Evolutionary conservation across 1,140 invertebrate species (phyloP).

Genomic region (Tetranychus cinnabarinus): DNA sequence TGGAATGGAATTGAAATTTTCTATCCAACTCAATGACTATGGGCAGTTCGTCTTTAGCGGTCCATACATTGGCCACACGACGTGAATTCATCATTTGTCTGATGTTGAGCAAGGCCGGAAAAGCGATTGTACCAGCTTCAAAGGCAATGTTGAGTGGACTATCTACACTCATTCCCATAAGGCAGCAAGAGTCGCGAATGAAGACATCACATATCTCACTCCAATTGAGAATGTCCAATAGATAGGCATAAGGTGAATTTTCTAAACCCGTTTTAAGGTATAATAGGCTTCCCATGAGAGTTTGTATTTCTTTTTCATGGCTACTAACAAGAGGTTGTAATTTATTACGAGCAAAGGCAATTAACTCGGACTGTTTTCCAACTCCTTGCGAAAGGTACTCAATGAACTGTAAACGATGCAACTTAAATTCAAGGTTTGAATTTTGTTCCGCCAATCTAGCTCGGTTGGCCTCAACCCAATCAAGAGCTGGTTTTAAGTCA

Average conservation of each 20-base stretch:
- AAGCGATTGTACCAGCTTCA: slow-evolving; percentile 69
- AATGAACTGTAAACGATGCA: slow-evolving; percentile 49
- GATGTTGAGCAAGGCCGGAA: slow-evolving; percentile 79
- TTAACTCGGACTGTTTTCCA: slow-evolving; percentile 37
- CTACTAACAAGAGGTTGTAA: slow-evolving; percentile 55
- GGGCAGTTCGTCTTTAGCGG: slow-evolving; percentile 79
- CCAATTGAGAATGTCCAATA: slow-evolving; percentile 50
- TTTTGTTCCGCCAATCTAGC: slow-evolving; percentile 20
- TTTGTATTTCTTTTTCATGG: slow-evolving; percentile 68
- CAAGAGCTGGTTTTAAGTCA: slow-evolving; percentile 54
- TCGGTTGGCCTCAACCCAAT: slow-evolving; percentile 28
- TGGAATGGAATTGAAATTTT: slow-evolving; percentile 76
- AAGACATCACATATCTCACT: slow-evolving; percentile 69
- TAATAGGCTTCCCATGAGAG: slow-evolving; percentile 62
- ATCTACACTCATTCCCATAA: slow-evolving; percentile 69
- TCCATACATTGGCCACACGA: slow-evolving; percentile 82
- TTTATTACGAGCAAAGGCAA: slow-evolving; percentile 57
- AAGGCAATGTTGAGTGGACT: slow-evolving; percentile 52
- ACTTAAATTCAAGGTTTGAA: slow-evolving; percentile 48
- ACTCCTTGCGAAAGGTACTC: slow-evolving; percentile 15
- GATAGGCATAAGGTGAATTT: slow-evolving; percentile 52
- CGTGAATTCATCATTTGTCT: slow-evolving; percentile 87
- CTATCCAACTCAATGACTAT: slow-evolving; percentile 53
- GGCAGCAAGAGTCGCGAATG: slow-evolving; percentile 65
- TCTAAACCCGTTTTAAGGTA: slow-evolving; percentile 52